Evolutionary conservation across 1,140 invertebrate genomes (phyloP).

Genomic region (Aphaenogaster rudis): DNA sequence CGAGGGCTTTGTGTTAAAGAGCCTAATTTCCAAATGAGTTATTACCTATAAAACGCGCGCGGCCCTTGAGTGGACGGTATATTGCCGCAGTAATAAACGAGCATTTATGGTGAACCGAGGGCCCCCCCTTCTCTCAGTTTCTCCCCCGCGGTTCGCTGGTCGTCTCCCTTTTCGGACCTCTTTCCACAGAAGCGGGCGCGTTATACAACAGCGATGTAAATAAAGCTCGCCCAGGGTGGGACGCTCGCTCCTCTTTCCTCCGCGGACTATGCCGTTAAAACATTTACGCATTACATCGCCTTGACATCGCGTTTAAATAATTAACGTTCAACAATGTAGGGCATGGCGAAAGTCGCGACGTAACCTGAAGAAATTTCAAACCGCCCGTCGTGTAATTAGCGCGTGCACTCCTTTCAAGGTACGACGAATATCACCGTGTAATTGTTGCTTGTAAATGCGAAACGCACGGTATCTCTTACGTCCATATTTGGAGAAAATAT

Average conservation of each 20-base stretch:
- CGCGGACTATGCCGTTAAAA: conserved; percentile 65
- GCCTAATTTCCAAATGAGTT: conserved; percentile 83
- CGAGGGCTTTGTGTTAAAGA: conserved; percentile 82
- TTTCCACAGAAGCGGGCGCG: conserved; percentile 62
- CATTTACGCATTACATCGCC: conserved; percentile 61
- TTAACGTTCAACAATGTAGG: conserved; percentile 69
- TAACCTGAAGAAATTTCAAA: not conserved
- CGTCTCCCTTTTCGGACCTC: conserved; percentile 1
- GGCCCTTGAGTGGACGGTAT: conserved; percentile 82
- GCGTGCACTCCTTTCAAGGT: conserved; percentile 14
- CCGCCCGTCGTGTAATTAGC: conserved; percentile 14
- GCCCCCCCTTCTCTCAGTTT: not conserved
- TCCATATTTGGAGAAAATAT: conserved; percentile 3
- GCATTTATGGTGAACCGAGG: conserved; percentile 82
- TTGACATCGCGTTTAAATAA: conserved; percentile 70
- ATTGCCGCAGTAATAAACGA: conserved; percentile 84
- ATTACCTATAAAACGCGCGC: conserved; percentile 83
- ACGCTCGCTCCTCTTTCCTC: conserved; percentile 56
- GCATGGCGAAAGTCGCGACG: conserved; percentile 29
- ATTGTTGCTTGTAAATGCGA: not conserved
- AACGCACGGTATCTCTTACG: not conserved
- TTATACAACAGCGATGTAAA: conserved; percentile 68
- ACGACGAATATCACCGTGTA: not conserved
- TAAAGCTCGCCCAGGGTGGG: conserved; percentile 65
- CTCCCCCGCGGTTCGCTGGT: conserved; percentile 23